Evolutionary conservation across 2,888 invertebrate genomes (phyloP), one percentile per base, ranked within the genome.

Genomic region (Aleiodes testaceus): DNA sequence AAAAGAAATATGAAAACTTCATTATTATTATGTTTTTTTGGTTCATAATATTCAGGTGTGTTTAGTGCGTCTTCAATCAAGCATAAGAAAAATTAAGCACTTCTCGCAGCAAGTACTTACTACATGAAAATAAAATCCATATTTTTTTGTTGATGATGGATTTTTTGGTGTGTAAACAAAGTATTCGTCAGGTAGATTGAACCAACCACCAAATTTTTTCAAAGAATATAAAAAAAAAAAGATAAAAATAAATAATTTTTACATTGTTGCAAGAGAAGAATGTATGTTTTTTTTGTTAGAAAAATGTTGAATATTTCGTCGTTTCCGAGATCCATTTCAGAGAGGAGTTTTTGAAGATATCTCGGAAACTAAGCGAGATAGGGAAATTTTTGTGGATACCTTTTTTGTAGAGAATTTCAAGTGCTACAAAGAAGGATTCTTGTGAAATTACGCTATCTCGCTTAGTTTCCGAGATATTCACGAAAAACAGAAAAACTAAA

Each of bases 121-220:
- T 80, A 86, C 80, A 77, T 79, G 73, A 75, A 72, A 78, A 77
- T 78, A 61, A 65, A 65, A 71, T 72, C 76, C 74, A 64, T 63
- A 73, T 72, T 74, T 49, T 72, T 74, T 49, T 69, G 26, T 68
- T 66, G 64, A 63, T 73, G 70, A 73, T 69, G 45, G 70, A 72
- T 72, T 73, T 59, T 67, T 75, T 69, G 74, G 61, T 59, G 75
- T 59, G 75, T 75, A 83, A 80, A 81, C 66, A 76, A 81, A 82
- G 36, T 36, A 36, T 36, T 36, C 81, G 81, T 80, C 74, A 81
- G 82, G 81, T 77, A 82, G 81, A 84, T 83, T 81, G 82, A 85
- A 84, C 80, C 84, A 83, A 84, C 84, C 85, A 85, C 85, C 84
- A 83, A 84, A 85, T 85, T 83, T 82, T 73, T 67, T 84, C 79